Percentiles rank a stretch among this genome's conserved stretches.
Conservation (phyloP, 2,113 vertebrate species). For the Planiliza haematocheilus region DNA sequence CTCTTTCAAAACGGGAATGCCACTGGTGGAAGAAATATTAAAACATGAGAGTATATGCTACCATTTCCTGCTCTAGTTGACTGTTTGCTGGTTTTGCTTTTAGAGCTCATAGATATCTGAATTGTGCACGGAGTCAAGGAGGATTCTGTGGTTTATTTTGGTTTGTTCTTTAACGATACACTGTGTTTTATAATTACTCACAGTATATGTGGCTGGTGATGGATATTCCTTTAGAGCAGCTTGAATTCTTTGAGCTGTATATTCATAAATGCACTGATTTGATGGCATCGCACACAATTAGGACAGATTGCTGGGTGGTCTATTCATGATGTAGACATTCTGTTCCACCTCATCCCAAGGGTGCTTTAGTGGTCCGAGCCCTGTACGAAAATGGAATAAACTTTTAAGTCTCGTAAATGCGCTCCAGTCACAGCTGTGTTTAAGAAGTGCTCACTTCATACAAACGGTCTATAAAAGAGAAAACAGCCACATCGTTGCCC, state of each 20-base stretch:
- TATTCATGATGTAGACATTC: constrained; percentile 10
- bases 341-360: constrained; percentile 11
- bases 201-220: background rate
- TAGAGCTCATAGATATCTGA: background rate
- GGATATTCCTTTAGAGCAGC: constrained; percentile 8
- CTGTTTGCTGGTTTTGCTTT: background rate
- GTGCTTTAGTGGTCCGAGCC: constrained; percentile 5
- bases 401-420: constrained; percentile 17
- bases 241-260: constrained; percentile 9
- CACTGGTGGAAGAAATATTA: background rate
- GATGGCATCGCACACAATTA: constrained; percentile 6
- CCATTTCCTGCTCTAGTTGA: too few relatives aligned
- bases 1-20: constrained; percentile 14
- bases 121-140: too few relatives aligned
- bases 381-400: constrained; percentile 4
- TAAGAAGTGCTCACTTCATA: constrained; percentile 40
- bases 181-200: background rate
- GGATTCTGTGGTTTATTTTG: background rate
- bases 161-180: background rate
- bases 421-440: constrained; percentile 42
- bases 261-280: constrained; percentile 19
- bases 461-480: constrained; percentile 41
- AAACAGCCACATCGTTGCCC: constrained; percentile 33
- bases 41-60: too few relatives aligned
- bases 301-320: constrained; percentile 1